Evolutionary conservation across 2,797 vertebrate genomes (phyloP), one percentile per base, ranked within the genome.

Genomic region (Premnoplex brunnescens): DNA sequence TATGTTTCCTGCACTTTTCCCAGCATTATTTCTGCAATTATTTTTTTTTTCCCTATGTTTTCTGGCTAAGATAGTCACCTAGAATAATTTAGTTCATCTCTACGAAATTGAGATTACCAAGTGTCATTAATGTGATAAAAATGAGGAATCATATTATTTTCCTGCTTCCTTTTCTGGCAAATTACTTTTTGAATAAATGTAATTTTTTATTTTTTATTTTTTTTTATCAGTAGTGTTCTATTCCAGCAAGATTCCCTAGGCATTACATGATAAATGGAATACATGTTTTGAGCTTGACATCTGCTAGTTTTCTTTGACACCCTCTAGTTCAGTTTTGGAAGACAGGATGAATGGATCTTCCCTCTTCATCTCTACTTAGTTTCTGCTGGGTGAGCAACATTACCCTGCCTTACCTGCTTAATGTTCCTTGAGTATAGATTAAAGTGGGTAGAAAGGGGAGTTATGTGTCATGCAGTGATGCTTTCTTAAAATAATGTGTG

Each of bases 401-500:
- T 95, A 78, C 66, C 41, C 37, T 85, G 46, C 54, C 62, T 88
- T 91, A 88, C 85, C 72, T 89, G 79, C 73, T 94, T 93, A 88
- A 94, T 83, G 73, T 88, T 91, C 88, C 91, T 90, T 93, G 49
- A 91, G 69, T 88, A 58, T 24, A 90, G 64, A 85, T 88, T 94
- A 84, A 91, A 93, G 80, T 46, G 71, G 52, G 79, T 93, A 93
- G 60, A 54, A 90, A 86, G 19, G 80, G 69, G 49, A 96, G 82
- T 80, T 91, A 83, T 60, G n/a, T 71, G 58, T 93, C 76, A 91
- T 64, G 76, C 85, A 81, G 24, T 68, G 54, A 30, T 56, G 68
- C 85, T 93, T 95, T 95, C 80, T 88, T 80, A 85, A 95, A 95
- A 66, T 93, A 94, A 88, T 44, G 32, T 73, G 62, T 83, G n/a